A percentile compares a stretch with the other conserved stretches of the same genome.
Conservation (phyloP, 2,113 vertebrate genomes). For the Antechinus flavipes region DNA sequence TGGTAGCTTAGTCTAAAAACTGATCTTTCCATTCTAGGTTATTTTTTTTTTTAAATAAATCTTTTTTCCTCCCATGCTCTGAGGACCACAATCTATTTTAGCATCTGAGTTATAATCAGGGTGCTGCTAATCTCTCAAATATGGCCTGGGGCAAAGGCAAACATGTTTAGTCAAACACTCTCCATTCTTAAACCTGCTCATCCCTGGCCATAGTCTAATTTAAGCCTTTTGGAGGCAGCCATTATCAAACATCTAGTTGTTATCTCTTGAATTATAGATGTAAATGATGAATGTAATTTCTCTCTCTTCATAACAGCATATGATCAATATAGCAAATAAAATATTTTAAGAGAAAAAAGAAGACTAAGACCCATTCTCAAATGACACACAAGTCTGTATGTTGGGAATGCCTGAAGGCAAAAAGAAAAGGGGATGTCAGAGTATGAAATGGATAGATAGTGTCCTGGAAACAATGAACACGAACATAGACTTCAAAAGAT, state of each 20-base stretch:
- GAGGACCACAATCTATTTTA: neutral
- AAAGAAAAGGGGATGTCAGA: neutral
- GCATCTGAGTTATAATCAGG: neutral
- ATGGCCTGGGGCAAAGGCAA: neutral
- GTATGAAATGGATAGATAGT: neutral
- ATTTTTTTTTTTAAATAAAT: neutral
- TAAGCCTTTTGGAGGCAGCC: neutral
- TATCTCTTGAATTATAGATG: neutral
- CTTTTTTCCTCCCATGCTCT: neutral
- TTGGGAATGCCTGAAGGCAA: neutral
- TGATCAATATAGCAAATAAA: neutral
- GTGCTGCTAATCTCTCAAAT: neutral
- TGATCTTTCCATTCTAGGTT: neutral
- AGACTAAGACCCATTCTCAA: neutral
- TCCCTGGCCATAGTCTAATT: neutral
- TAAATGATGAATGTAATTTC: neutral
- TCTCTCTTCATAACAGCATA: neutral
- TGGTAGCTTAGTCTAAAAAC: neutral
- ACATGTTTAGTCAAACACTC: neutral
- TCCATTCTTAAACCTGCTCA: neutral
- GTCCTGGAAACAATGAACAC: neutral
- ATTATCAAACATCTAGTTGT: neutral
- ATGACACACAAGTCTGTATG: neutral
- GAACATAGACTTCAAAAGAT: neutral
- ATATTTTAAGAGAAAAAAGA: neutral